A percentile compares a stretch with the other conserved stretches of the same genome.
These are phyloP conservation scores for Drosophila kambysellisi DNA, from an alignment of 2,888 invertebrate genomes.

Conservation along the genomic window DNA sequence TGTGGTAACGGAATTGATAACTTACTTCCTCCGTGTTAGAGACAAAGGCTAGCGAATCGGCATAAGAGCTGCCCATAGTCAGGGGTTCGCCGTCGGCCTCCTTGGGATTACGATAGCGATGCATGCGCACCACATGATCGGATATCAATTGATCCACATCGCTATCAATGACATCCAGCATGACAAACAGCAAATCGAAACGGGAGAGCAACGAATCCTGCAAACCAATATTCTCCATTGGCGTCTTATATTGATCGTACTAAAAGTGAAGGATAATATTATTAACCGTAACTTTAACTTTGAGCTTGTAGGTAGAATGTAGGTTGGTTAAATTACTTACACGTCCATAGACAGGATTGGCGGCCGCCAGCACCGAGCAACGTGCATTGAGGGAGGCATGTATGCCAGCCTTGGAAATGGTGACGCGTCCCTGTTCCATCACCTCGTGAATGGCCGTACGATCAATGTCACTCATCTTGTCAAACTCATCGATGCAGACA, in stretches of 20 bases:
- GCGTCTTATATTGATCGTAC: conserved; percentile 99
- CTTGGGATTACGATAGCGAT: conserved; percentile 95
- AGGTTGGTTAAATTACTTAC: conserved; percentile 86
- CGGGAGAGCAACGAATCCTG: conserved; percentile 98
- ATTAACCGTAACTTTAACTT: background rate
- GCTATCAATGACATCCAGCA: conserved; percentile 96
- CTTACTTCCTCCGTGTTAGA: conserved; percentile 90
- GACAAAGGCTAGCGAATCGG: conserved; percentile 93
- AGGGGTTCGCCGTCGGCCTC: conserved; percentile 98
- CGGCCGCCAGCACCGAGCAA: conserved; percentile 99
- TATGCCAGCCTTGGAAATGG: conserved; percentile 99
- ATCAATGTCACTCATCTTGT: conserved; percentile 99
- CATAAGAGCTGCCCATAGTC: conserved; percentile 91
- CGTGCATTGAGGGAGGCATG: conserved; percentile 98
- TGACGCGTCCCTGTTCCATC: conserved; percentile 99
- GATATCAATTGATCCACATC: conserved; percentile 96
- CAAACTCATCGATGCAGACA: conserved; percentile 98
- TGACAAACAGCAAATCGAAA: conserved; percentile 98
- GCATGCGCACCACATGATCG: conserved; percentile 99
- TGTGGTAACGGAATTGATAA: no score
- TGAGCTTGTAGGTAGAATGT: background rate
- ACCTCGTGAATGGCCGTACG: conserved; percentile 99
- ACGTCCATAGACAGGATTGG: conserved; percentile 99
- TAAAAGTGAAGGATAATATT: conserved; percentile 84
- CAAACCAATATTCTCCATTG: conserved; percentile 99